Evolutionary conservation across 2,888 invertebrate genomes (phyloP), one percentile per base, ranked within the genome.

Genomic region (Drosophila borealis): DNA sequence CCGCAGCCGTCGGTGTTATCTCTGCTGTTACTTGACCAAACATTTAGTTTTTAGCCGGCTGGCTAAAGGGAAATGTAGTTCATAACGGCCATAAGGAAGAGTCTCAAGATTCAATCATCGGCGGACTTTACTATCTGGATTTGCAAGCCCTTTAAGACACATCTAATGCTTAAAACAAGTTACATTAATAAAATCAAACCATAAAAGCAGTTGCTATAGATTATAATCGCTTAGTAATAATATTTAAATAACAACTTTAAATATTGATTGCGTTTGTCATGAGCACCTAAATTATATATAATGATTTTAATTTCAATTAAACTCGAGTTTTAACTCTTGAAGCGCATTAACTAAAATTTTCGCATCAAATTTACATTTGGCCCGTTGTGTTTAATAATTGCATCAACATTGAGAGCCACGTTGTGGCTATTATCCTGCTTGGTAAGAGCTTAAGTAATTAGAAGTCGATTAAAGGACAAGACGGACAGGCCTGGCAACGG

Each of bases 381-480:
- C 2, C 11, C 17, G 36, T 29, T 44, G 3, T 37, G 19, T 25
- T 57, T 48, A 77, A 81, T 74, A 81, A 88, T 72, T 67, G 70
- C 85, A 70, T 49, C 70, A 25, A 42, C 59, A 68, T 68, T 51
- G 64, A 64, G 55, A 55, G 67, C 83, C 82, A 76, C 65, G 60
- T 61, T 69, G 66, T 51, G 65, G 72, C 79, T 61, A 74, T 88
- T 85, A 77, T 71, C 68, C 70, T 67, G 79, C 60, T 76, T 70
- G 74, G 77, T 53, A 70, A 54, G 14, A 68, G 83, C 88, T 88
- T 76, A 81, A 83, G 88, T 74, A 85, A 85, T 88, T 88, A 85
- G 87, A 83, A 88, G 77, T 85, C 88, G 89, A 85, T 88, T 85
- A 86, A 65, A 71, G 71, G 61, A 61, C 49, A 61, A 68, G 63